Evolutionary conservation across 92 coral and sea anemone genomes (phyloP).

Genomic region (Palythoa heliodiscus): DNA sequence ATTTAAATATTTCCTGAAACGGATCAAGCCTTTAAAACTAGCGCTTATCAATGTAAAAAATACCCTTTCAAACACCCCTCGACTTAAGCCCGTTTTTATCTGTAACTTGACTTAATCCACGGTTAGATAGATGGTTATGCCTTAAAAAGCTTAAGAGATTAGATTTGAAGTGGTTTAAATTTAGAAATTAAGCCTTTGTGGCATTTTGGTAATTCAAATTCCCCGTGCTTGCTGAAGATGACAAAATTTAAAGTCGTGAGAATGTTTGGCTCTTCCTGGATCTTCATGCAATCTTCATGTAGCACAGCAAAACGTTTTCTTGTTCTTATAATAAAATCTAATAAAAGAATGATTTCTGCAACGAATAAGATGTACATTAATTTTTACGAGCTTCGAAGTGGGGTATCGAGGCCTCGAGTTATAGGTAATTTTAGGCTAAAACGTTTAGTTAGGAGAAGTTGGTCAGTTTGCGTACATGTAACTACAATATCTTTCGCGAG

Average conservation of each 20-base stretch:
- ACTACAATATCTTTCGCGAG: no score
- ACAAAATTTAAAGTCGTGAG: background rate
- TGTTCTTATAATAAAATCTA: background rate
- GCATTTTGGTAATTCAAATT: background rate
- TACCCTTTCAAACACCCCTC: background rate
- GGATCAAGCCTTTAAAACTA: background rate
- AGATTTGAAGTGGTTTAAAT: constrained; percentile 32
- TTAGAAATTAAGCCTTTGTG: constrained; percentile 9
- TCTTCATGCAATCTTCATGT: background rate
- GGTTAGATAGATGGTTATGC: background rate
- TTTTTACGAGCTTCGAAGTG: background rate
- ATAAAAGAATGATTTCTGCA: background rate
- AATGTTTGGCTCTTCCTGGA: constrained; percentile 29
- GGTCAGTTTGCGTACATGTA: no score
- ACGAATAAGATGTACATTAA: background rate
- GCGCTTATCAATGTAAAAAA: background rate
- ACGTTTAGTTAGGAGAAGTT: no score
- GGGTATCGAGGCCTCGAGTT: background rate
- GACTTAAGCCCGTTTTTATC: constrained; percentile 19
- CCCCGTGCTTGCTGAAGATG: background rate
- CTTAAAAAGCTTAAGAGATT: constrained; percentile 31
- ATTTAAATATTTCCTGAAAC: constrained; percentile 16
- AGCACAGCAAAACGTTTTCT: no score
- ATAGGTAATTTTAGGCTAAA: no score
- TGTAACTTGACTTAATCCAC: background rate